These are phyloP conservation scores for Brachyrhaphis roseni DNA, from an alignment of 2,797 vertebrate species.

Conservation along the genomic window DNA sequence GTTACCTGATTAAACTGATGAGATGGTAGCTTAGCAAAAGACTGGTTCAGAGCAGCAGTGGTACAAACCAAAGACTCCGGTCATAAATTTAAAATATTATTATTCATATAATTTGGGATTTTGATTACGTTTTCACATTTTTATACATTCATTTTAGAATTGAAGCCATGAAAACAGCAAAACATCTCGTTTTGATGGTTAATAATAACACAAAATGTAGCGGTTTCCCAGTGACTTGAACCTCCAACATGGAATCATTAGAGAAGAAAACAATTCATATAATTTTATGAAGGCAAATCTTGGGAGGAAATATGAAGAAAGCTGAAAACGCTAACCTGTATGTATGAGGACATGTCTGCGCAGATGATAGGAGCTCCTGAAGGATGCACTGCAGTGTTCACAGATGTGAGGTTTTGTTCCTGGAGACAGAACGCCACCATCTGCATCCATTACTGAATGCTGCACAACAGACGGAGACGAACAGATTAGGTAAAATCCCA, in stretches of 20 bases:
- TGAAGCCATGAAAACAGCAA: neutral
- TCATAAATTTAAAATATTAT: neutral
- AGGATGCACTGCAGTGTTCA: slow-evolving; percentile 94
- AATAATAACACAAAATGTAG: neutral
- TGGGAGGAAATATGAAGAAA: neutral
- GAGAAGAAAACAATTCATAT: neutral
- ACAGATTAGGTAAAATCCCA: neutral
- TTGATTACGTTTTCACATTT: neutral
- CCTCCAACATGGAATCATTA: neutral
- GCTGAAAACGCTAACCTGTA: slow-evolving; percentile 79
- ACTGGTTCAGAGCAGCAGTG: neutral
- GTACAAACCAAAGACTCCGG: neutral
- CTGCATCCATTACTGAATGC: slow-evolving; percentile 86
- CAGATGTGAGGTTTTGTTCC: slow-evolving; percentile 96
- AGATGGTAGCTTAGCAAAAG: neutral
- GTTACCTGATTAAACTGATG: neutral
- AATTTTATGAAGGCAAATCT: neutral
- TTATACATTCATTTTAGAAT: neutral
- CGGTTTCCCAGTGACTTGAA: neutral
- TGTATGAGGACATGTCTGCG: slow-evolving; percentile 98
- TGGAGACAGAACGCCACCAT: slow-evolving; percentile 87
- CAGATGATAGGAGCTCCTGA: slow-evolving; percentile 97
- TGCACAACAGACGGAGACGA: slow-evolving; percentile 12
- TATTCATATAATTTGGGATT: neutral
- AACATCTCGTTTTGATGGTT: neutral